These are phyloP conservation scores for Macrosiphum euphorbiae DNA, from an alignment of 2,888 invertebrate genomes.

Conservation along the genomic window DNA sequence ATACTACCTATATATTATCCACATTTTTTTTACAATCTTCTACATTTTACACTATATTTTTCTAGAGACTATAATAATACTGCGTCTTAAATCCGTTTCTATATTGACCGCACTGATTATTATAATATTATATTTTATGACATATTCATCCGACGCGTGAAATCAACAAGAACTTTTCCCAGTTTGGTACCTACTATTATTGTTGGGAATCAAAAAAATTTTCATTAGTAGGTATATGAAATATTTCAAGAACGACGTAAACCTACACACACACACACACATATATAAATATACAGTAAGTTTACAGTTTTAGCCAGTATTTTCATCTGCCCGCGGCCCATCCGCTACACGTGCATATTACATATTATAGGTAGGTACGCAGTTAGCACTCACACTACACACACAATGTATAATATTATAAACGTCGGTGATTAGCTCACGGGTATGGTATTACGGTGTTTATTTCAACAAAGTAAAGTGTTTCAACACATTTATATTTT, in stretches of 20 bases:
- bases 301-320: conserved; percentile 14
- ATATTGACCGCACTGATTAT: background rate
- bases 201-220: no score
- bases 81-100: background rate
- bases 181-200: background rate
- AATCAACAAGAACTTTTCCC: background rate
- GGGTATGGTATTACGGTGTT: conserved; percentile 61
- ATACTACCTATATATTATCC: background rate
- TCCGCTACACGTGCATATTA: background rate
- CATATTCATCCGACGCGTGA: background rate
- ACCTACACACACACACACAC: background rate
- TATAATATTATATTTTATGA: background rate
- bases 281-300: background rate
- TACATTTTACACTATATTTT: background rate
- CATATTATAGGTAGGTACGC: background rate
- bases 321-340: conserved; percentile 19
- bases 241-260: background rate
- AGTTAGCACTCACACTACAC: background rate
- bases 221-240: background rate
- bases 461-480: conserved; percentile 41
- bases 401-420: background rate
- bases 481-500: conserved; percentile 4
- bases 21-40: background rate
- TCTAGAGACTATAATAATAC: background rate
- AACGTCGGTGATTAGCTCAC: conserved; percentile 53